Evolutionary conservation across 2,113 vertebrate genomes (phyloP).

Genomic region (Uria aalge): DNA sequence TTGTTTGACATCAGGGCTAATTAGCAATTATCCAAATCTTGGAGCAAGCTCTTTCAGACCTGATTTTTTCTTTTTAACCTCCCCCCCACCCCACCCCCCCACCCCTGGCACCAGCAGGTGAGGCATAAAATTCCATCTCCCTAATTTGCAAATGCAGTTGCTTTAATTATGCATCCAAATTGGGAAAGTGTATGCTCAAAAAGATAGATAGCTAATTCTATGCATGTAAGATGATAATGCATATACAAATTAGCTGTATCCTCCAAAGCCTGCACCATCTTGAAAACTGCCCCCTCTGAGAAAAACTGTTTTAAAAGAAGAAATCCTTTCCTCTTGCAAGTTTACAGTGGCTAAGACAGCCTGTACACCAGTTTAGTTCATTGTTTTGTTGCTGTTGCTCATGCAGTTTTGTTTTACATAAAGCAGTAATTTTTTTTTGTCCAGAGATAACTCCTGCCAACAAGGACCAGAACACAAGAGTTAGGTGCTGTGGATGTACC

Average conservation of each 20-base stretch:
- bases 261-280: not conserved
- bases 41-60: constrained; percentile 29
- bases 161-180: constrained; percentile 38
- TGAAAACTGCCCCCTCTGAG: not conserved
- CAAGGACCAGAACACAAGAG: not conserved
- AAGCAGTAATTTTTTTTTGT: not conserved
- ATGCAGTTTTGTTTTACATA: not conserved
- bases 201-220: not conserved
- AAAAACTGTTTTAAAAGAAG: not conserved
- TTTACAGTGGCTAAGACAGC: not conserved
- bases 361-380: not conserved
- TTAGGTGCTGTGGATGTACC: not conserved
- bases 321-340: not conserved
- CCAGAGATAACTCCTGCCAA: not conserved
- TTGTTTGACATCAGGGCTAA: constrained; percentile 38
- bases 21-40: constrained; percentile 29
- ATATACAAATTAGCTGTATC: not conserved
- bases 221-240: not conserved
- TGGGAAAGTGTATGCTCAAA: not conserved
- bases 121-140: constrained; percentile 25
- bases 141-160: constrained; percentile 29
- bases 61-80: not conserved
- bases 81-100: too few species aligned
- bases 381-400: not conserved
- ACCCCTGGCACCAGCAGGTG: not conserved